Evolutionary conservation across 1,140 invertebrate species (phyloP), one percentile per base, ranked within the genome.

Genomic region (Antheraea pernyi): DNA sequence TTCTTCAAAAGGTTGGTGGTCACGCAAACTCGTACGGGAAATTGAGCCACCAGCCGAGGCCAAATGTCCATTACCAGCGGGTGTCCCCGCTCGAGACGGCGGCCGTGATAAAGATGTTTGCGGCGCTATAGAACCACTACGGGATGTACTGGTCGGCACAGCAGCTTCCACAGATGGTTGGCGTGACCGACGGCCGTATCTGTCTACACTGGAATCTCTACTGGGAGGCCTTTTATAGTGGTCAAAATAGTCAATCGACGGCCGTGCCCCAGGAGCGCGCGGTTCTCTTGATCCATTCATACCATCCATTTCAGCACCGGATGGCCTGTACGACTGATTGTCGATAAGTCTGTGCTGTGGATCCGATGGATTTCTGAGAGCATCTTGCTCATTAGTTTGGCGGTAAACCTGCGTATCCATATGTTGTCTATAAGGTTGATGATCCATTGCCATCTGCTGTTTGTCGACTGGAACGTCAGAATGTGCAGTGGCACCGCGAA

Each of bases 181-280:
- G 69, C 96, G 94, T 0, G 96, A 97, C 59, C 93, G 93, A 72
- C 95, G 93, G 0, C 95, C 94, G 82, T 96, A 97, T 69, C 97
- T 94, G 92, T 98, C 97, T 48, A 97, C 96, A 75, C 97, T 98
- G 74, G 96, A 96, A 83, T 98, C 97, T 83, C 97, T 93, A 92
- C 97, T 97, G 3, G 97, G 96, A 67, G 97, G 96, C 82, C 96
- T 94, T 87, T 98, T 97, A 85, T 99, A 99, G 84, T 99, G 98
- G 93, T 99, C 98, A 87, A 99, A 95, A 82, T 95, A 94, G 78
- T 95, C 95, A 74, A 95, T 95, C 42, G 94, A 95, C 3, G 94
- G 94, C 63, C 94, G 82, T 7, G 93, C 91, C 4, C 88, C 89
- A 42, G 89, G 82, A 61, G 89, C 86, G 72, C 91, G 92, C 19